phyloP scores from a whole-genome alignment of 2,113 vertebrate species.

The Nesoenas mayeri region DNA sequence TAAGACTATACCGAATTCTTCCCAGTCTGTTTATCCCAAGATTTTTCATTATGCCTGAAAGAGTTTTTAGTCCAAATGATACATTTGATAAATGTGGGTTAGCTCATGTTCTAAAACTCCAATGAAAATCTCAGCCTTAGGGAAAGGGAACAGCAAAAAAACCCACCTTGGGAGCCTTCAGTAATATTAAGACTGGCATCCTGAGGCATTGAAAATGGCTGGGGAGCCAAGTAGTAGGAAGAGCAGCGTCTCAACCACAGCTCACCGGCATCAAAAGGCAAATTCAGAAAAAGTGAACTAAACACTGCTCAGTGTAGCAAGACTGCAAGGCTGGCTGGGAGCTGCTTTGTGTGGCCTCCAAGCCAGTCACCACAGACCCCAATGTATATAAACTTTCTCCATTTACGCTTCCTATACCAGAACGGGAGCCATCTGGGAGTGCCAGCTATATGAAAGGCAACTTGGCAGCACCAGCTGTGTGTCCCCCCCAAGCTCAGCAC shows the following conservation, averaged over 20 bases:
- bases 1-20: neutral
- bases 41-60: neutral
- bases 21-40: neutral
- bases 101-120: neutral
- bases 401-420: neutral
- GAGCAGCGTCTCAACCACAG: neutral
- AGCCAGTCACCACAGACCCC: neutral
- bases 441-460: neutral
- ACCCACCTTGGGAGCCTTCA: neutral
- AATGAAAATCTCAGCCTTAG: neutral
- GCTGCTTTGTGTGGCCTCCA: neutral
- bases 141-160: neutral
- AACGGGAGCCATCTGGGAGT: neutral
- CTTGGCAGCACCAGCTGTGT: neutral
- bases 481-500: rapidly evolving
- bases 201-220: neutral
- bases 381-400: neutral
- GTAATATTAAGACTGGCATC: neutral
- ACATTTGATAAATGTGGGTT: neutral
- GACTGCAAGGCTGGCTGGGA: neutral
- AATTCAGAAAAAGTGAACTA: neutral
- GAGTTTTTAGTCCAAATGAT: neutral
- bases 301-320: neutral
- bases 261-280: neutral
- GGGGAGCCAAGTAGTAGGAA: neutral